A percentile compares a stretch with the other conserved stretches of the same genome.
These are phyloP conservation scores for Orientallactaga bullata DNA, from an alignment of 2,113 vertebrate genomes.

Conservation along the genomic window DNA sequence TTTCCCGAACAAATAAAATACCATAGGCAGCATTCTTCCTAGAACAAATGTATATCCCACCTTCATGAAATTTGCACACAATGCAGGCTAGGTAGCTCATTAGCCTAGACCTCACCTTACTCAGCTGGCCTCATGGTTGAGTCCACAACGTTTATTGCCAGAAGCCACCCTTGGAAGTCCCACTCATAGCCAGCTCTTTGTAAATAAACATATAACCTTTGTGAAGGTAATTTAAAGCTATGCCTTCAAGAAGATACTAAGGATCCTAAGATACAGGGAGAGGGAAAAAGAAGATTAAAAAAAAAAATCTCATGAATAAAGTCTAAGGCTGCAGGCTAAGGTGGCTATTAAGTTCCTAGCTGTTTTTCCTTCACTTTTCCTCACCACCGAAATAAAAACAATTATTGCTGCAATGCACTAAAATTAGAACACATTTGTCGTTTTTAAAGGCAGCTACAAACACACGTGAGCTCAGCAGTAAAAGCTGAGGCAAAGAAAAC, in stretches of 20 bases:
- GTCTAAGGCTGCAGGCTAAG: conserved; percentile 88
- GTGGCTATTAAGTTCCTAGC: conserved; percentile 90
- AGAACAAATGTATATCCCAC: conserved; percentile 83
- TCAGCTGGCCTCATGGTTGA: conserved; percentile 83
- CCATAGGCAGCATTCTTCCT: conserved; percentile 73
- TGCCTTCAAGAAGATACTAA: conserved; percentile 87
- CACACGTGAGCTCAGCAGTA: conserved; percentile 73
- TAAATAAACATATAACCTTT: conserved; percentile 91
- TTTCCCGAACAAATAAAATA: conserved; percentile 84
- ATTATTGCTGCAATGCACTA: conserved; percentile 84
- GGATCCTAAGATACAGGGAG: conserved; percentile 74
- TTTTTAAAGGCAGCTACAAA: conserved; percentile 83
- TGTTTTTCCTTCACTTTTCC: conserved; percentile 85
- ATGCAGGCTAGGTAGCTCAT: conserved; percentile 86
- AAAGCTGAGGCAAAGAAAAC: conserved; percentile 78
- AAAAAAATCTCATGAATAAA: conserved; percentile 91
- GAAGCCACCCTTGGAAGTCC: conserved; percentile 84
- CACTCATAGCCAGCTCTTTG: conserved; percentile 84
- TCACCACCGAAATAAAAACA: conserved; percentile 88
- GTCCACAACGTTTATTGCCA: conserved; percentile 85
- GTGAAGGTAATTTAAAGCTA: conserved; percentile 89
- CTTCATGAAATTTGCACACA: conserved; percentile 87
- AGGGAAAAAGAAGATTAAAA: conserved; percentile 84
- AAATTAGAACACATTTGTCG: conserved; percentile 87
- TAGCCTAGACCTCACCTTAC: conserved; percentile 82